Conservation (phyloP, 1,140 invertebrate species). For the Drosophila guanche region DNA sequence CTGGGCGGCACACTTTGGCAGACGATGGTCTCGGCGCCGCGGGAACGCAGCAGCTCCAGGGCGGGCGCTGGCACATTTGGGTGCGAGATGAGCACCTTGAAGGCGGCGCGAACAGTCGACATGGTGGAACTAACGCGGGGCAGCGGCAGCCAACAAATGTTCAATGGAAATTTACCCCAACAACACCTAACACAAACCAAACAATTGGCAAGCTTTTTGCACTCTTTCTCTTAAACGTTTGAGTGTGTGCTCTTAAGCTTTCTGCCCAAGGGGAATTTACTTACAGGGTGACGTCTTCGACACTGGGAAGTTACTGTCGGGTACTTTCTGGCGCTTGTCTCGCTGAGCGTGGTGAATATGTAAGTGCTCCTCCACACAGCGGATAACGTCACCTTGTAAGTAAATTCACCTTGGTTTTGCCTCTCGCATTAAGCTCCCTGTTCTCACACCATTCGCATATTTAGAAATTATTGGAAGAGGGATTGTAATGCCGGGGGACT, state of each 20-base stretch:
- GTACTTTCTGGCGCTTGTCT: too few relatives aligned
- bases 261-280: too few relatives aligned
- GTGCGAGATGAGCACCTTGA: conserved; percentile 84
- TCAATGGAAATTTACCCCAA: conserved; percentile 5
- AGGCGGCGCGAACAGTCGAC: conserved; percentile 36
- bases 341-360: too few relatives aligned
- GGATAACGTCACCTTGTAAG: too few relatives aligned
- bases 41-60: conserved; percentile 80
- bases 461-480: too few relatives aligned
- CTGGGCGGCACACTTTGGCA: conserved; percentile 74
- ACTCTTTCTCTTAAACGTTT: conserved; percentile 15
- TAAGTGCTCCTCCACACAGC: too few relatives aligned
- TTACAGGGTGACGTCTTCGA: too few relatives aligned
- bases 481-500: background rate
- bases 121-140: conserved; percentile 6
- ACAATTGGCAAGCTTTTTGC: conserved; percentile 42
- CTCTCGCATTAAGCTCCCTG: too few relatives aligned
- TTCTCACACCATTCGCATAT: too few relatives aligned
- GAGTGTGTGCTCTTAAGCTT: conserved; percentile 17
- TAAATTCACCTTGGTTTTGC: too few relatives aligned
- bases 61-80: conserved; percentile 78
- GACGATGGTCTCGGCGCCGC: conserved; percentile 72
- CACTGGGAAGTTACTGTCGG: too few relatives aligned
- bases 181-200: background rate
- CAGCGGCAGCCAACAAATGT: conserved; percentile 24